phyloP scores from a whole-genome alignment of 2,113 vertebrate genomes.

The Labeo rohita region DNA sequence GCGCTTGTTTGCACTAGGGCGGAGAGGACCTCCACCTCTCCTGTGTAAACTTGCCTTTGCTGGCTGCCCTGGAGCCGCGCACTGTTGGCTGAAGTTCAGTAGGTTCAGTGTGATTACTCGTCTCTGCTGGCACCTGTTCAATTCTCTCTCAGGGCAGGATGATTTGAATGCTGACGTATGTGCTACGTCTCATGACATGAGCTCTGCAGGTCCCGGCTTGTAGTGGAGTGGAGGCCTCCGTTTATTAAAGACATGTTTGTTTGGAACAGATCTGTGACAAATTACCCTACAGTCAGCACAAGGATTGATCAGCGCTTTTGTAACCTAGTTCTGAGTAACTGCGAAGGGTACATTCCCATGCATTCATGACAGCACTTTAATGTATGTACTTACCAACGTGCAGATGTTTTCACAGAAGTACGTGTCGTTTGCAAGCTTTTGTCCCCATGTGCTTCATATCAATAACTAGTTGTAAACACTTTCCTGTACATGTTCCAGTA shows the following conservation, averaged over 20 bases:
- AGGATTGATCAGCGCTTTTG: not conserved
- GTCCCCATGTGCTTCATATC: not conserved
- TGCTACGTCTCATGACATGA: slow-evolving; percentile 41
- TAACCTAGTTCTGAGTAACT: not conserved
- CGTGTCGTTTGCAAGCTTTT: not conserved
- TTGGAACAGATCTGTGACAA: slow-evolving; percentile 17
- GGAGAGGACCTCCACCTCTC: slow-evolving; percentile 34
- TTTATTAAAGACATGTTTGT: slow-evolving; percentile 18
- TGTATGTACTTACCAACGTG: not conserved
- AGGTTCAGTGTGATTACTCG: slow-evolving; percentile 28
- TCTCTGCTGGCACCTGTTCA: slow-evolving; percentile 12
- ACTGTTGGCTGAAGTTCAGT: slow-evolving; percentile 30
- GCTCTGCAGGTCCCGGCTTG: slow-evolving; percentile 42
- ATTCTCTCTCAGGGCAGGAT: slow-evolving; percentile 31
- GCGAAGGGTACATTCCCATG: not conserved
- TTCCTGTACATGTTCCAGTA: slow-evolving; percentile 2
- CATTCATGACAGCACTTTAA: not conserved
- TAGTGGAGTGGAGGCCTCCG: slow-evolving; percentile 15
- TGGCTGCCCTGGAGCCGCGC: slow-evolving; percentile 21
- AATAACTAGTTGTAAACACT: slow-evolving; percentile 1
- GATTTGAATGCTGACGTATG: slow-evolving; percentile 46
- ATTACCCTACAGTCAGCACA: not conserved
- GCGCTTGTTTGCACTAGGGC: slow-evolving; percentile 17
- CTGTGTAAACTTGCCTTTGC: slow-evolving; percentile 54
- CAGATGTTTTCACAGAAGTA: not conserved